Conservation (phyloP, 2,113 vertebrate species). For the Gnathonemus echidnorhynchus region DNA sequence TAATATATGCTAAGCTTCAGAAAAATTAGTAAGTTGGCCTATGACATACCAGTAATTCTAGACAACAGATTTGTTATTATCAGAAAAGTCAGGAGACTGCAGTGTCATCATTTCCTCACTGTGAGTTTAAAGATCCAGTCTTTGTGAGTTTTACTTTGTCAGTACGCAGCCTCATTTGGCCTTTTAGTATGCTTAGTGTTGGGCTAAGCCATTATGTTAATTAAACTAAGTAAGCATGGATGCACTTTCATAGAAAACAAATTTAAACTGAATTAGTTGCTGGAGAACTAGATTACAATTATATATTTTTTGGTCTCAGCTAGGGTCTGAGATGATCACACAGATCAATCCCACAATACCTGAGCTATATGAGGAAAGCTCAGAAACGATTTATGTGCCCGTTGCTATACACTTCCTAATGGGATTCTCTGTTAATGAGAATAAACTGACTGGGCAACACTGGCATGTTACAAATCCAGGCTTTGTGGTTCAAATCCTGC, state of each 20-base stretch:
- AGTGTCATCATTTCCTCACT: slow-evolving; percentile 15
- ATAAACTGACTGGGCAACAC: neutral
- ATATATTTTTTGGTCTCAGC: neutral
- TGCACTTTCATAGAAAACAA: neutral
- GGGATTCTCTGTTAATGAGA: neutral
- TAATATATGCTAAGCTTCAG: neutral
- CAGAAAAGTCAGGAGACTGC: slow-evolving; percentile 34
- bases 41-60: neutral
- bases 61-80: neutral
- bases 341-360: neutral
- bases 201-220: neutral
- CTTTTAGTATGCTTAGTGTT: neutral
- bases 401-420: neutral
- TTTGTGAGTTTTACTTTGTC: neutral
- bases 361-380: neutral
- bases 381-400: neutral
- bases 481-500: neutral
- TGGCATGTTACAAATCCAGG: neutral
- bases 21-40: neutral
- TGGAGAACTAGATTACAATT: neutral
- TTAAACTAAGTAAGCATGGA: neutral
- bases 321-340: neutral
- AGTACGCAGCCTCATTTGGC: neutral
- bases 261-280: neutral
- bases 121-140: slow-evolving; percentile 8